phyloP scores from a whole-genome alignment of 1,140 invertebrate genomes.

The Apis florea region DNA sequence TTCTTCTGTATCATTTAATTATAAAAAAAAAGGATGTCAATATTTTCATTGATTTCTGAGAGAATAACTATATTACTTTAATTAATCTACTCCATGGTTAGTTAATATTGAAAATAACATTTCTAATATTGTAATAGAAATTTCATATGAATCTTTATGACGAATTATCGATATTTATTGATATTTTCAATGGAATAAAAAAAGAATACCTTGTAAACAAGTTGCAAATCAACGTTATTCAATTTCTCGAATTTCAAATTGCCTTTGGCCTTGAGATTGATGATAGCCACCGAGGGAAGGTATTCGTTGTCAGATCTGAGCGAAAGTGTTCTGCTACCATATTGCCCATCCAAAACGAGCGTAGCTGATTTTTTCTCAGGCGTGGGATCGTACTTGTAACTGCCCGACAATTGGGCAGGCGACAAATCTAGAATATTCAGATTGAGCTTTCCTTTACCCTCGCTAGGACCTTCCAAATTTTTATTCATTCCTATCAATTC shows the following conservation, averaged over 20 bases:
- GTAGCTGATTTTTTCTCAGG: constrained; percentile 70
- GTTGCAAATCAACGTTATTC: constrained; percentile 80
- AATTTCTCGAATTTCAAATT: constrained; percentile 79
- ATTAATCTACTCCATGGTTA: no score
- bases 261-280: constrained; percentile 61
- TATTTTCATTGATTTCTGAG: no score
- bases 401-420: constrained; percentile 67
- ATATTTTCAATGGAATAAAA: background rate
- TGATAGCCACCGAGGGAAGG: constrained; percentile 48
- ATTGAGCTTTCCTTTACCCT: constrained; percentile 26
- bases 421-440: constrained; percentile 45
- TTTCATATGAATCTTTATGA: no score
- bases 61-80: no score
- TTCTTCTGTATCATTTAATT: no score
- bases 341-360: constrained; percentile 53
- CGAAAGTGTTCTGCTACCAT: constrained; percentile 64
- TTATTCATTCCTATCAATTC: background rate
- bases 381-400: constrained; percentile 76
- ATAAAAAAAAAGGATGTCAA: no score
- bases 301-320: constrained; percentile 54
- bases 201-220: constrained; percentile 80
- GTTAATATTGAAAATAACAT: no score
- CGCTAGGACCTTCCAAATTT: constrained; percentile 20
- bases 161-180: background rate
- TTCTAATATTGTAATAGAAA: no score